A percentile compares a stretch with the other conserved stretches of the same genome.
These are phyloP conservation scores for Caenorhabditis parvicauda DNA, from an alignment of 2,888 invertebrate genomes.

Conservation along the genomic window DNA sequence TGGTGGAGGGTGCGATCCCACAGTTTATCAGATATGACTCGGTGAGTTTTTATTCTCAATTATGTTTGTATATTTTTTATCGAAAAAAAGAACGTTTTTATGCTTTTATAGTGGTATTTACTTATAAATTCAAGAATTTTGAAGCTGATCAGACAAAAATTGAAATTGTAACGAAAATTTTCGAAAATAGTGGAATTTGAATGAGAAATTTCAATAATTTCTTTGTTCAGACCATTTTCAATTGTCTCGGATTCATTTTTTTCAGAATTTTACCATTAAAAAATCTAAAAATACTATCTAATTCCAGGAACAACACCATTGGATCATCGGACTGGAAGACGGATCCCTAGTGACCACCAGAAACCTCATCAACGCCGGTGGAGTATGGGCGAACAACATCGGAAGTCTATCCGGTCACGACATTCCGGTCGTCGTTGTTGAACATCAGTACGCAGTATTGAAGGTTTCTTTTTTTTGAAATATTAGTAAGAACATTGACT, in stretches of 20 bases:
- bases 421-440: slow-evolving; percentile 65
- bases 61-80: background rate
- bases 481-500: too few relatives aligned
- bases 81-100: background rate
- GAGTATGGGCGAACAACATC: slow-evolving; percentile 66
- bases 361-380: slow-evolving; percentile 65
- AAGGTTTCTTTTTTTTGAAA: slow-evolving; percentile 20
- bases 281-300: background rate
- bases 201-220: too few relatives aligned
- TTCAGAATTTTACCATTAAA: background rate
- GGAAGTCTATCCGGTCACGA: slow-evolving; percentile 63
- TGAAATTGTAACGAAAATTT: too few relatives aligned
- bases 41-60: slow-evolving; percentile 51
- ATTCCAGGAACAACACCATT: slow-evolving; percentile 18
- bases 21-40: slow-evolving; percentile 43
- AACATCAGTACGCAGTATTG: slow-evolving; percentile 65
- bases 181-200: too few relatives aligned
- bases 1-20: slow-evolving; percentile 53
- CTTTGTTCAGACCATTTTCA: too few relatives aligned
- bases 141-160: too few relatives aligned
- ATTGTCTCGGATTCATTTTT: background rate
- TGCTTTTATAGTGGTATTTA: too few relatives aligned
- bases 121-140: too few relatives aligned
- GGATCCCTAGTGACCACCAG: slow-evolving; percentile 57
- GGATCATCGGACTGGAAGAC: slow-evolving; percentile 30